Base-by-base conservation (phyloP, 2,888 invertebrate genomes). In the Drosophila subquinaria region DNA sequence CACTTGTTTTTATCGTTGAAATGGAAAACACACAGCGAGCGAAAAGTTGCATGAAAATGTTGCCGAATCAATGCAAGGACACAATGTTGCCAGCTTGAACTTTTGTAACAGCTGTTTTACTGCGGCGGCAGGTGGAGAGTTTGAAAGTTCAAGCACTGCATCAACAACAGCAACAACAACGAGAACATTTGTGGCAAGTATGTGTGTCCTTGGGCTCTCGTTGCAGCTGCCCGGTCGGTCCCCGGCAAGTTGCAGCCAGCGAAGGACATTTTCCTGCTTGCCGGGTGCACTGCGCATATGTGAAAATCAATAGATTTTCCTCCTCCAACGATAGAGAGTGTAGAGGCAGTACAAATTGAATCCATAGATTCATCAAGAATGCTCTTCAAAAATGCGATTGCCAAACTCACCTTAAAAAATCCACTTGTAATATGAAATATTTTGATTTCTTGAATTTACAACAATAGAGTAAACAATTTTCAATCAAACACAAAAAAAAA, bases 251-350 rank as follows among this genome's bases (percentile, higher is more conserved):
- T 82, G 74, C 85, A 84, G 76, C 76, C 72, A 53, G 73, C 78
- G 75, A 87, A 89, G 89, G 87, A 82, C 89, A 82, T 72, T 38
- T 76, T 64, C 51, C 73, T 69, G 82, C 65, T 61, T 69, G 79
- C 77, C 73, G 73, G 82, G 33, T 69, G 64, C 74, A 62, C 67
- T 75, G 75, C 70, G 76, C 75, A 70, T 23, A 57, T 69, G 68
- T 64, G 69, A 75, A 86, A 86, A 87, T 87, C 86, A 77, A 87
- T 87, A 88, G 17, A 8, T 35, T 8, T 57, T 59, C 30, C 30
- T 17, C 57, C 11, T 17, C 57, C 11, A 57, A 23, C 35, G 13
- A 51, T 33, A n/a, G 2, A 10, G 9, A 11, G 33, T n/a, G 8
- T 6, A 10, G n/a, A 17, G 33, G 11, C 10, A 15, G 33, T 35